Conservation (phyloP, 2,113 vertebrate genomes). For the Telmatochromis sp. region DNA sequence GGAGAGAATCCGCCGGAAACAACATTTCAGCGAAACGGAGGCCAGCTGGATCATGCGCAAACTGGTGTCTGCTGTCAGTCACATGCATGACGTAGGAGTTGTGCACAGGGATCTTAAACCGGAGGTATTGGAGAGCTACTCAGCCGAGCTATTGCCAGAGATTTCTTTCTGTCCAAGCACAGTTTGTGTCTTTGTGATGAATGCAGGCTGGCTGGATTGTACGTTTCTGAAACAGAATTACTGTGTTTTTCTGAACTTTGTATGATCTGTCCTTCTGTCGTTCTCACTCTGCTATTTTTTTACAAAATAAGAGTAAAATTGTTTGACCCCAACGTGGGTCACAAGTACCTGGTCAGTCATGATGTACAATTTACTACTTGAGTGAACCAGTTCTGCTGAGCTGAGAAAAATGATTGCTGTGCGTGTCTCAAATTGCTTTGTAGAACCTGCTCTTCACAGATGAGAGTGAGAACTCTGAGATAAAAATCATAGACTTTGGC, state of each 20-base stretch:
- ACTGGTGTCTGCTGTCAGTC: constrained; percentile 93
- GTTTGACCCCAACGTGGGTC: constrained; percentile 29
- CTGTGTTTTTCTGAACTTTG: constrained; percentile 35
- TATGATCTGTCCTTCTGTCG: not conserved
- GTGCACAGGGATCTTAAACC: constrained; percentile 95
- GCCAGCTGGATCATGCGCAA: constrained; percentile 94
- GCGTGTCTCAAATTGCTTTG: constrained; percentile 32
- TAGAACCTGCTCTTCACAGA: constrained; percentile 97
- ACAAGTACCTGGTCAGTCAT: constrained; percentile 19
- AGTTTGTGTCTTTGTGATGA: not conserved
- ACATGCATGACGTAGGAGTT: constrained; percentile 97
- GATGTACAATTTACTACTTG: constrained; percentile 30
- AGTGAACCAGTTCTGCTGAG: not conserved
- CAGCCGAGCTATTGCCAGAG: not conserved
- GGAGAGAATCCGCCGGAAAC: constrained; percentile 90
- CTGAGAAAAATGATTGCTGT: constrained; percentile 33
- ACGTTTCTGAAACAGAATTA: not conserved
- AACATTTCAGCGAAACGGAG: constrained; percentile 93
- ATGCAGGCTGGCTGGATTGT: not conserved
- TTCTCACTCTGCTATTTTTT: constrained; percentile 27
- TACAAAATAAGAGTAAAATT: constrained; percentile 10
- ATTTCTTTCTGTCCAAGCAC: not conserved
- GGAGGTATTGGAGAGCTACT: constrained; percentile 73
- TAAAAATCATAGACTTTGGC: constrained; percentile 98
- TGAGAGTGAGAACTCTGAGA: constrained; percentile 91